These are phyloP conservation scores for Theocolax elegans DNA, from an alignment of 1,140 invertebrate species.

Conservation along the genomic window DNA sequence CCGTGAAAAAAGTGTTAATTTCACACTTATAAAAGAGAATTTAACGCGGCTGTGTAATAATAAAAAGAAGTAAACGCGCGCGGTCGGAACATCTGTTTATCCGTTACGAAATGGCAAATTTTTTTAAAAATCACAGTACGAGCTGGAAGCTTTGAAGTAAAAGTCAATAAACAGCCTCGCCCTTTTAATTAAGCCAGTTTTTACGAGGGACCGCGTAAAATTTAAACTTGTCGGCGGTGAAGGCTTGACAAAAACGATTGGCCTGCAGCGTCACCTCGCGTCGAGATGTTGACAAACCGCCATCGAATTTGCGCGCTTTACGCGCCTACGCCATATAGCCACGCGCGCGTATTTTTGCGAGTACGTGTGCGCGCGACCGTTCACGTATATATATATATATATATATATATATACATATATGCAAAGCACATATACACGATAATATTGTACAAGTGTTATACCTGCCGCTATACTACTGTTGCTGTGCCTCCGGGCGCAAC, in stretches of 20 bases:
- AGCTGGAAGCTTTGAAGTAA: not conserved
- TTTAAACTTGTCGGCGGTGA: conserved; percentile 19
- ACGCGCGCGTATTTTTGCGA: conserved; percentile 29
- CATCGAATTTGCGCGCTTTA: conserved; percentile 22
- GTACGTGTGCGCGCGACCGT: not conserved
- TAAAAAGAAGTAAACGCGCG: no score
- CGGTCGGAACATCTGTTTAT: conserved; percentile 16
- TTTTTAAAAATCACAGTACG: conserved; percentile 5
- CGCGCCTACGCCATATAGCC: not conserved
- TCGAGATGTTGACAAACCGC: conserved; percentile 36
- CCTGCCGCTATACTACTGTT: no score
- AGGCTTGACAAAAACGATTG: conserved; percentile 34
- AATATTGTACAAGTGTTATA: no score
- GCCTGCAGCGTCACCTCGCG: not conserved
- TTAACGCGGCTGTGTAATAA: no score
- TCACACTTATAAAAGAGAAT: no score
- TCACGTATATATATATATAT: no score
- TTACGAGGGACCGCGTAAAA: conserved; percentile 5
- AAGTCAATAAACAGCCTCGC: conserved; percentile 29
- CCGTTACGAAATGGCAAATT: not conserved
- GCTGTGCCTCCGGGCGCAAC: no score
- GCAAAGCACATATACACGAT: no score
- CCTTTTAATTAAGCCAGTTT: conserved; percentile 39
- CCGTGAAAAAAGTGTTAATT: no score
- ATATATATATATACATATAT: no score